Percentiles rank a stretch among this genome's conserved stretches.
These are phyloP conservation scores for Cynaeus angustus DNA, from an alignment of 2,888 invertebrate species.

Conservation along the genomic window DNA sequence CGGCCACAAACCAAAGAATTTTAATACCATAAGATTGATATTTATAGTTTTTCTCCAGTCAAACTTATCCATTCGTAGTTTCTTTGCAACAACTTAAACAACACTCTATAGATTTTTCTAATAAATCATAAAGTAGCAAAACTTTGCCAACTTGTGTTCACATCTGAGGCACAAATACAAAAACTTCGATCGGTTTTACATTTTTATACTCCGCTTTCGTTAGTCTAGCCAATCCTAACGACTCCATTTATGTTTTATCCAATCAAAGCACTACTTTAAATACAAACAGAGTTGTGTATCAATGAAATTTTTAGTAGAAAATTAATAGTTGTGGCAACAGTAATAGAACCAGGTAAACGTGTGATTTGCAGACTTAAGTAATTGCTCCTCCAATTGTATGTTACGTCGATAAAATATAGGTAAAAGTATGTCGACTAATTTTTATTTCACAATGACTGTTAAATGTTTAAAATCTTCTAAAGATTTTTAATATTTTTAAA, in stretches of 20 bases:
- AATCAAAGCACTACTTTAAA: background rate
- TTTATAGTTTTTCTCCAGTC: conserved; percentile 5
- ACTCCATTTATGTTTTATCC: background rate
- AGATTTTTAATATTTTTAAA: too few species aligned
- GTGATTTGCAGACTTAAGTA: background rate
- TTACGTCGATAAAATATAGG: background rate
- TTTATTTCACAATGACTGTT: background rate
- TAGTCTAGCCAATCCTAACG: background rate
- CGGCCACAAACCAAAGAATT: conserved; percentile 11
- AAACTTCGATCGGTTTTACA: background rate
- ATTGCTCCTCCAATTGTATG: background rate
- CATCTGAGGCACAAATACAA: background rate
- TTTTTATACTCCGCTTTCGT: background rate
- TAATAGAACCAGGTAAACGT: background rate
- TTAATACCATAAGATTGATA: background rate
- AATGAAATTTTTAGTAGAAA: conserved; percentile 2
- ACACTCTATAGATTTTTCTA: too few species aligned
- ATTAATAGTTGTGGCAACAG: background rate
- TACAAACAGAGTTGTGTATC: background rate
- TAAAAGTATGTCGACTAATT: background rate
- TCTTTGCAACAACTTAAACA: too few species aligned
- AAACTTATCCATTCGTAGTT: background rate
- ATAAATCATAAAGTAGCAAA: too few species aligned
- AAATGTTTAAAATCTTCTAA: too few species aligned
- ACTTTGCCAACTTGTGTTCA: background rate